Evolutionary conservation across 2,888 invertebrate genomes (phyloP).

Genomic region (Flabesymbios commensalis): DNA sequence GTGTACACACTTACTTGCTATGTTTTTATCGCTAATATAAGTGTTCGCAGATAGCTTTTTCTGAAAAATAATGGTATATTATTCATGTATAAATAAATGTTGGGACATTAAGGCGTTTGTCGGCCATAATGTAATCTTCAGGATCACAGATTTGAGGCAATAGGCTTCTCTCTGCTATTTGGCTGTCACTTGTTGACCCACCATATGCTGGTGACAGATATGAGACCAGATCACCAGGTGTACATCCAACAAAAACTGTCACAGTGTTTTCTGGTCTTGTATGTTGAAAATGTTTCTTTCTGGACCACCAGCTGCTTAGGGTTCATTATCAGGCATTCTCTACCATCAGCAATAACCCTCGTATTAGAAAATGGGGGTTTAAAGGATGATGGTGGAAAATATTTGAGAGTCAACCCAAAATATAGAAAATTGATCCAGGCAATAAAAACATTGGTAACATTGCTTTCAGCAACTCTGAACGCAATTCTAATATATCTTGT

Average conservation of each 20-base stretch:
- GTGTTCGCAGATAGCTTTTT: constrained; percentile 26
- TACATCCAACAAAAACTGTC: constrained; percentile 33
- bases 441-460: background rate
- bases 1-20: constrained; percentile 33
- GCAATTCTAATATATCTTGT: too few species aligned
- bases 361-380: too few species aligned
- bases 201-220: constrained; percentile 38
- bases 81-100: constrained; percentile 25
- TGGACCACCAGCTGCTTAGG: too few species aligned
- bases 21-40: constrained; percentile 26
- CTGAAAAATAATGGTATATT: constrained; percentile 32
- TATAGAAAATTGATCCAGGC: background rate
- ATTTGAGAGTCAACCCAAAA: background rate
- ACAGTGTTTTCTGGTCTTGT: constrained; percentile 41
- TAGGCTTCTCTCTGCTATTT: constrained; percentile 11
- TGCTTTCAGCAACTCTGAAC: background rate
- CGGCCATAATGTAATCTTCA: constrained; percentile 13
- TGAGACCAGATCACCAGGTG: constrained; percentile 35
- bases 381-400: background rate
- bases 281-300: constrained; percentile 37
- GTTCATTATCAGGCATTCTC: too few species aligned
- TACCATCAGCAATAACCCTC: too few species aligned
- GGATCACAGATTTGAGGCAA: background rate
- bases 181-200: constrained; percentile 38
- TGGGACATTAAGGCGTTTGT: constrained; percentile 28